Percentiles rank a stretch among this genome's conserved stretches.
These are phyloP conservation scores for Alentia gelatinosa DNA, from an alignment of 2,888 invertebrate genomes.

Conservation along the genomic window DNA sequence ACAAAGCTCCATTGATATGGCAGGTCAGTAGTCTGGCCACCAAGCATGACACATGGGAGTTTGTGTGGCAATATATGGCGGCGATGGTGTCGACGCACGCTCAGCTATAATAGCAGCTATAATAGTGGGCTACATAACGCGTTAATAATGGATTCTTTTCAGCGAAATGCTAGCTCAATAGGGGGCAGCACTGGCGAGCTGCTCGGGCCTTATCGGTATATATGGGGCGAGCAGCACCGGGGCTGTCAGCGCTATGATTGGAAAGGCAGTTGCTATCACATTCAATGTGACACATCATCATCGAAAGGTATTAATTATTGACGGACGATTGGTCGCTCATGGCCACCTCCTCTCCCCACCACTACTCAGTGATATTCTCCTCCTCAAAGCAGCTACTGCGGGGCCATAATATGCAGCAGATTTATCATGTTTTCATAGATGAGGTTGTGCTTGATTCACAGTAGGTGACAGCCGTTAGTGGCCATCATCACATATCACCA, in stretches of 20 bases:
- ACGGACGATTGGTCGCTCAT: neutral
- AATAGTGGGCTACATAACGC: neutral
- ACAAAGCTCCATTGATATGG: too few species aligned
- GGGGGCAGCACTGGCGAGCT: neutral
- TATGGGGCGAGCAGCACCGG: neutral
- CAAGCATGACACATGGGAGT: neutral
- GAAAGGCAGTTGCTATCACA: slow-evolving; percentile 2
- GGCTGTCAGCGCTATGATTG: neutral
- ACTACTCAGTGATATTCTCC: neutral
- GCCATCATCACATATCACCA: too few species aligned
- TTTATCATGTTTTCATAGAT: too few species aligned
- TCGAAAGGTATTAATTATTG: slow-evolving; percentile 7
- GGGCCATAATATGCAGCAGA: too few species aligned
- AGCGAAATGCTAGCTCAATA: neutral
- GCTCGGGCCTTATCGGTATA: neutral
- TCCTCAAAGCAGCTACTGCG: too few species aligned
- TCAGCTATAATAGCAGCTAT: neutral
- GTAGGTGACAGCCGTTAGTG: too few species aligned
- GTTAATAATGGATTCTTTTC: neutral
- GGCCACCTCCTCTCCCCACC: neutral
- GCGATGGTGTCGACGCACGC: neutral
- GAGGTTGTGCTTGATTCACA: too few species aligned
- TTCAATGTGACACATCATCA: slow-evolving; percentile 40
- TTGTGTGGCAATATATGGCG: neutral
- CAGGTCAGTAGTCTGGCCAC: too few species aligned